Conservation (phyloP, 1,140 invertebrate genomes). For the Mamestra configurata region DNA sequence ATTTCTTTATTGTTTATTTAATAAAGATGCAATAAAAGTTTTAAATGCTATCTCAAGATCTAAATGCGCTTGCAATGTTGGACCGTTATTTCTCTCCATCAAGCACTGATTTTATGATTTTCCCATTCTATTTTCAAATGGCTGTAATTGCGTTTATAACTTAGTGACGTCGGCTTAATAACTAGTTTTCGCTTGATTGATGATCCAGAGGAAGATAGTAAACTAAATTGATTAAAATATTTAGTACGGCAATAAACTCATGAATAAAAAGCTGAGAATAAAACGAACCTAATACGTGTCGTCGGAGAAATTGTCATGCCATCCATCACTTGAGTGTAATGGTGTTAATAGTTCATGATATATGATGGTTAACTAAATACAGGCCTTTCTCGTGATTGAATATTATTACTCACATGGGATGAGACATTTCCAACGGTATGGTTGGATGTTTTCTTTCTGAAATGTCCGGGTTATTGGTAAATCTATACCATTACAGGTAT, state of each 20-base stretch:
- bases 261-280: conserved; percentile 74
- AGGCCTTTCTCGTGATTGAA: conserved; percentile 42
- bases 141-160: conserved; percentile 66
- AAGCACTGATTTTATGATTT: conserved; percentile 56
- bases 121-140: conserved; percentile 61
- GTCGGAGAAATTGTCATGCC: conserved; percentile 73
- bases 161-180: conserved; percentile 70
- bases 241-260: conserved; percentile 73
- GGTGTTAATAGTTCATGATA: conserved; percentile 63
- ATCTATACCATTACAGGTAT: conserved; percentile 4
- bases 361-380: conserved; percentile 53
- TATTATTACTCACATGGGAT: conserved; percentile 18
- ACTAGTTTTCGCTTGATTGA: conserved; percentile 80
- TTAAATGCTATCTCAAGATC: conserved; percentile 34
- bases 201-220: conserved; percentile 72
- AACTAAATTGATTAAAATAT: conserved; percentile 81
- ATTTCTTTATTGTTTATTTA: conserved; percentile 42
- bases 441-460: background rate
- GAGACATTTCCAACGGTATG: background rate
- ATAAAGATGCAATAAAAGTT: conserved; percentile 42
- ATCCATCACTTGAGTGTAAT: conserved; percentile 71
- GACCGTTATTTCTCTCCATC: conserved; percentile 49
- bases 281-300: conserved; percentile 67
- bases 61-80: conserved; percentile 50
- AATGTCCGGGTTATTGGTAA: conserved; percentile 12